These are phyloP conservation scores for Drosophila kuntzei DNA, from an alignment of 2,888 invertebrate species.

Conservation along the genomic window DNA sequence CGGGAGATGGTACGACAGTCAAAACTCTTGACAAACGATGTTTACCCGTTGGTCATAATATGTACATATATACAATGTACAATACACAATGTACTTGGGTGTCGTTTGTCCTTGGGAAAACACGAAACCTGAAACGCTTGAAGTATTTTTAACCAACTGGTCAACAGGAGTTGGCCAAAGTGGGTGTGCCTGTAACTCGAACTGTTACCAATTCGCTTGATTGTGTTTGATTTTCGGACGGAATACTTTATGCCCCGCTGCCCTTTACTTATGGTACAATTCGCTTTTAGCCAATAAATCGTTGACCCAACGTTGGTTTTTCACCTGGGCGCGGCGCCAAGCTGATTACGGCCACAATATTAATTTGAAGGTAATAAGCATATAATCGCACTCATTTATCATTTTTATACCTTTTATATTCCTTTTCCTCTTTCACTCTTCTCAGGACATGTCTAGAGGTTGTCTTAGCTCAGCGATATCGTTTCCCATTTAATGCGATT, in stretches of 20 bases:
- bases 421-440: slow-evolving; percentile 7
- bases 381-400: slow-evolving; percentile 80
- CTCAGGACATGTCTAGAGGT: slow-evolving; percentile 25
- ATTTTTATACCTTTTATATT: slow-evolving; percentile 55
- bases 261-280: slow-evolving; percentile 61
- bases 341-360: slow-evolving; percentile 70
- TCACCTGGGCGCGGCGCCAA: slow-evolving; percentile 47
- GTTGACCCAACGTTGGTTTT: slow-evolving; percentile 47
- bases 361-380: slow-evolving; percentile 76
- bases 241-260: slow-evolving; percentile 52
- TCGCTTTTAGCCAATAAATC: slow-evolving; percentile 76
- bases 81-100: slow-evolving; percentile 23
- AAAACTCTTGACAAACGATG: slow-evolving; percentile 78
- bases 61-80: background rate
- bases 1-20: slow-evolving; percentile 57
- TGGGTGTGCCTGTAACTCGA: slow-evolving; percentile 48
- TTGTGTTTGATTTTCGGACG: slow-evolving; percentile 78
- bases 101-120: slow-evolving; percentile 59
- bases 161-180: slow-evolving; percentile 35
- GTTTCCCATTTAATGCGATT: slow-evolving; percentile 53
- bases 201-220: slow-evolving; percentile 78
- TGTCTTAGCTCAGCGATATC: slow-evolving; percentile 26
- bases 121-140: slow-evolving; percentile 60
- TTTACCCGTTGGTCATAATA: slow-evolving; percentile 66
- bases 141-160: slow-evolving; percentile 73